Conservation (phyloP, 1,140 invertebrate genomes). For the Rhagoletis zephyria region DNA sequence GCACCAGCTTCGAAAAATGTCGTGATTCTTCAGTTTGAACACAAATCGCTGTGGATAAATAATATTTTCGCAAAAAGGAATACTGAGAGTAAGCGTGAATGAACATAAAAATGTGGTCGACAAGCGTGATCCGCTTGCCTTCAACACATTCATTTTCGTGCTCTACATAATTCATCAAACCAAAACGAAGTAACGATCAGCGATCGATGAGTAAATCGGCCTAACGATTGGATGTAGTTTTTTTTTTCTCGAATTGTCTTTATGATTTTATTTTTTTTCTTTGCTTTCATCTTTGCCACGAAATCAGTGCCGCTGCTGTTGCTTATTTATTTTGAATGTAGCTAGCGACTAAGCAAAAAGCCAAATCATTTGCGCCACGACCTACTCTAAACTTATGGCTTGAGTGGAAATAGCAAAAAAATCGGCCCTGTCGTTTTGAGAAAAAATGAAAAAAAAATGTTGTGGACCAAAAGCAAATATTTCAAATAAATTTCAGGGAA, state of each 20-base stretch:
- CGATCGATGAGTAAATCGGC: conserved; percentile 37
- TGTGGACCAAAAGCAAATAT: too few species aligned
- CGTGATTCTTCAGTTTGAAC: conserved; percentile 50
- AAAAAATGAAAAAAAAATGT: too few species aligned
- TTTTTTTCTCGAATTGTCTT: not conserved
- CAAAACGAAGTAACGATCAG: conserved; percentile 41
- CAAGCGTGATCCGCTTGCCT: conserved; percentile 56
- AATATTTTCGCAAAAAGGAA: not conserved
- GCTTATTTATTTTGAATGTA: not conserved
- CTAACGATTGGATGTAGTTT: conserved; percentile 43
- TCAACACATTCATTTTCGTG: conserved; percentile 67
- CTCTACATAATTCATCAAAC: conserved; percentile 73
- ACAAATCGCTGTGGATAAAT: not conserved
- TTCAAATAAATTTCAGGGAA: too few species aligned
- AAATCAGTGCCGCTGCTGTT: not conserved
- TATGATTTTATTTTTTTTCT: not conserved
- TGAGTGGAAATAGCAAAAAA: not conserved
- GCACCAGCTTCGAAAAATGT: conserved; percentile 5
- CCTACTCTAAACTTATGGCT: not conserved
- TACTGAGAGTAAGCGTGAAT: conserved; percentile 11
- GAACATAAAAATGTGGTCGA: conserved; percentile 23
- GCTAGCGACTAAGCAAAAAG: not conserved
- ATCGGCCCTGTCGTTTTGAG: not conserved
- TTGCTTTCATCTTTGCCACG: conserved; percentile 2
- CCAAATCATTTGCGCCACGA: conserved; percentile 27